Base-by-base conservation (phyloP, 2,113 vertebrate species). In the Coturnix japonica region DNA sequence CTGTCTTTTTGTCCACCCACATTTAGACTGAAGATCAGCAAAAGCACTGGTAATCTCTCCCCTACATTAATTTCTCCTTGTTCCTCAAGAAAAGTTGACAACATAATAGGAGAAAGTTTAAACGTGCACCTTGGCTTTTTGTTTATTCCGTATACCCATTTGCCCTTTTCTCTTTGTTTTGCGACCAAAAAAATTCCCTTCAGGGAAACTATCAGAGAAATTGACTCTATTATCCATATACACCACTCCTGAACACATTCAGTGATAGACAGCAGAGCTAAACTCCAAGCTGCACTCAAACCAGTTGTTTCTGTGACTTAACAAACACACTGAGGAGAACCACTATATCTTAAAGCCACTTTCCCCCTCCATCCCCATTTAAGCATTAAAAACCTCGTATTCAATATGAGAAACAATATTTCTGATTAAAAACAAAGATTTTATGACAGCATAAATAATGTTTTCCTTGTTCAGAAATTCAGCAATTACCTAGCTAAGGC, bases 81-180 rank as follows among this genome's bases (percentile, higher is more conserved):
- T 4, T 33, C 5, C 60, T 70, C n/a, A 80, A 15, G 35, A 57
- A 85, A 64, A 28, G 26, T 2, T 41, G 33, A 63, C 57, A 21
- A 72, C 26, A 8, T 33, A 65, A 65, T 0, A 69, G 26, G 13
- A 69, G 19, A 53, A 77, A 81, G 31, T 56, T 89, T 47, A 75
- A 81, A 79, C 17, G 3, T 26, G 22, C 30, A 79, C 21, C 11
- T 56, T 75, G 19, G 13, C 22, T 53, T 65, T 61, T 28, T 41
- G 44, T n/a, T 78, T 65, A 74, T 57, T 75, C 25, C 51, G 26
- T n/a, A 23, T 8, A 16, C 1, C 7, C 5, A 3, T 0, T 0
- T 78, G 51, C 33, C 57, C 31, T 81, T 65, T 61, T 63, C 53
- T 46, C 10, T n/a, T 66, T 16, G 25, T 18, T 54, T 35, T n/a